Percentiles rank a stretch among this genome's conserved stretches.
Evolutionary conservation across 2,888 invertebrate species (phyloP).

Genomic region (Odontocolon sp.): DNA sequence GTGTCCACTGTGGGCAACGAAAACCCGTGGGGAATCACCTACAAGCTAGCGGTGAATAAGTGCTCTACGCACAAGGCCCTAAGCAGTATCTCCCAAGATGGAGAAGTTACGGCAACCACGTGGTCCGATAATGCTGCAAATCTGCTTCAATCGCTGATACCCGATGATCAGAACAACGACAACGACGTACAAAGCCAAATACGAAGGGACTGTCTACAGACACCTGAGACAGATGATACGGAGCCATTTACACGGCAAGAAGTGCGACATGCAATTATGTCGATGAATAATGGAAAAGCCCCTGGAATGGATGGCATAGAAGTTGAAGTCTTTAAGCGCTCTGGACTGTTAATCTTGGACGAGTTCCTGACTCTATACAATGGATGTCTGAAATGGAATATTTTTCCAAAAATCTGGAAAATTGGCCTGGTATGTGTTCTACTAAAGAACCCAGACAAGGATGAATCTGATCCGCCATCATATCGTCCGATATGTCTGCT

Average conservation of each 20-base stretch:
- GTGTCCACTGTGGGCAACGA: not conserved
- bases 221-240: not conserved
- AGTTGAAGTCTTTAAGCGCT: not conserved
- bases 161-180: not conserved
- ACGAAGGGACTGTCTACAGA: not conserved
- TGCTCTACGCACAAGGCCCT: not conserved
- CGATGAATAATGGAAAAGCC: not conserved
- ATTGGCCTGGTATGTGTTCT: not conserved
- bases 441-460: conserved; percentile 6
- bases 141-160: not conserved
- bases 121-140: not conserved
- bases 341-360: not conserved
- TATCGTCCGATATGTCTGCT: conserved; percentile 19
- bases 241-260: not conserved
- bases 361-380: not conserved
- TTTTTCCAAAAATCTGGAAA: conserved; percentile 14
- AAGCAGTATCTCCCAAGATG: not conserved
- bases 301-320: not conserved
- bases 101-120: not conserved
- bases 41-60: not conserved
- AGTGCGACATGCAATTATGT: not conserved
- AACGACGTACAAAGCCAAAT: not conserved
- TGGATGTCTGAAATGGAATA: not conserved
- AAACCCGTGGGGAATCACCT: conserved; percentile 5
- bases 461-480: conserved; percentile 2